Evolutionary conservation across 1,140 invertebrate genomes (phyloP).

Genomic region (Bombus confusus): DNA sequence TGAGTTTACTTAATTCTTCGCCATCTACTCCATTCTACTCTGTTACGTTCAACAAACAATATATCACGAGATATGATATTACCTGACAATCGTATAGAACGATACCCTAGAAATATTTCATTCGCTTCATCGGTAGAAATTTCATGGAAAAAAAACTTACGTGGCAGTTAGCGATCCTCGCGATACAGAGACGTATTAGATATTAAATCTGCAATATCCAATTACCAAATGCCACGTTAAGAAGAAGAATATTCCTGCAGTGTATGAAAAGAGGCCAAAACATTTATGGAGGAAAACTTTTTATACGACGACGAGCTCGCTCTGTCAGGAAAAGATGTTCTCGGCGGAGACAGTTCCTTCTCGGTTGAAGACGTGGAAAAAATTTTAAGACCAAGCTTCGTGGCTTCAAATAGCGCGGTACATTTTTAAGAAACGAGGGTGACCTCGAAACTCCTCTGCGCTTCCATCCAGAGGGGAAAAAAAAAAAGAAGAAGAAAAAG

Average conservation of each 20-base stretch:
- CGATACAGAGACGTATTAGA: neutral
- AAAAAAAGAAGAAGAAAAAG: neutral
- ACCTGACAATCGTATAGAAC: neutral
- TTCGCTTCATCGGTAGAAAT: too few species aligned
- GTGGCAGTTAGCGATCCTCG: neutral
- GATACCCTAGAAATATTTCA: neutral
- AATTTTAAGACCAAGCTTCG: constrained; percentile 14
- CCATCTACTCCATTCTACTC: neutral
- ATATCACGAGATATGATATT: neutral
- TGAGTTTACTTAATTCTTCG: neutral
- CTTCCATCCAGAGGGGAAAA: neutral
- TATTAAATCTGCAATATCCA: neutral
- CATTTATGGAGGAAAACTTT: neutral
- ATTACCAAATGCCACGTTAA: neutral
- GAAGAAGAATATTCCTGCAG: neutral
- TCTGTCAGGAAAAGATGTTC: constrained; percentile 3
- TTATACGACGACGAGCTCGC: neutral
- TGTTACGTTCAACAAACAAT: neutral
- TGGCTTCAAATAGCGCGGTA: neutral
- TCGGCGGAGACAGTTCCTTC: constrained; percentile 1
- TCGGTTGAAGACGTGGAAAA: neutral
- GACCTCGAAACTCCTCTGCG: constrained; percentile 32
- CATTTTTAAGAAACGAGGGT: constrained; percentile 46
- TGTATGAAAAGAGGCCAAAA: neutral
- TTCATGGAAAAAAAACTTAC: neutral